Percentiles rank a stretch among this genome's conserved stretches.
Evolutionary conservation across 2,797 vertebrate genomes (phyloP).

Genomic region (Manis crassicaudata): DNA sequence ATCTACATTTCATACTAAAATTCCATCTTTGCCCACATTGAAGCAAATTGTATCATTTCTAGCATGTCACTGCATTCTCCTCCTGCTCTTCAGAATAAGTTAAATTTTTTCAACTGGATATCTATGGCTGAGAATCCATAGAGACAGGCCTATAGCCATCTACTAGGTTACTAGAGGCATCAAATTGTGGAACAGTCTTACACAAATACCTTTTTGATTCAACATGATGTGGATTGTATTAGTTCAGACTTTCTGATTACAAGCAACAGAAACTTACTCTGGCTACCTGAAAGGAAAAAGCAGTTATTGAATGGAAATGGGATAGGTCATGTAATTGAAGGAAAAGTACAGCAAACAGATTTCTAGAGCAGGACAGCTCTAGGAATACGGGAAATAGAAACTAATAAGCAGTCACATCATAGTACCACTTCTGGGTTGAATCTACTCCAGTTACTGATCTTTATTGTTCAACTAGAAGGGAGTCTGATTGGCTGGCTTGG

Average conservation of each 20-base stretch:
- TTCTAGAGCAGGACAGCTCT: neutral
- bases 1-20: conserved; percentile 3
- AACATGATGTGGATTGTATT: conserved; percentile 18
- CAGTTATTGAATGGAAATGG: neutral
- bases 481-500: conserved; percentile 4
- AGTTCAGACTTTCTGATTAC: conserved; percentile 36
- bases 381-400: conserved; percentile 6
- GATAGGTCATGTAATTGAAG: conserved; percentile 30
- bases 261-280: conserved; percentile 27
- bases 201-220: conserved; percentile 39
- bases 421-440: neutral
- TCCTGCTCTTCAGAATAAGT: conserved; percentile 22
- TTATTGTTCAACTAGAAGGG: neutral
- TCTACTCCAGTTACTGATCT: conserved; percentile 30
- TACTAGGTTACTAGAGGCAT: conserved; percentile 35
- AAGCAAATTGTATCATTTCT: conserved; percentile 4
- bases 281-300: neutral
- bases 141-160: neutral
- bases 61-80: neutral
- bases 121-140: neutral
- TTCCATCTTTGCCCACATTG: neutral
- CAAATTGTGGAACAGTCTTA: neutral
- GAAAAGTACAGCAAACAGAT: neutral
- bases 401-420: neutral
- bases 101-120: conserved; percentile 3